Evolutionary conservation across 2,113 vertebrate species (phyloP), one percentile per base, ranked within the genome.

Genomic region (Dipodomys spectabilis): DNA sequence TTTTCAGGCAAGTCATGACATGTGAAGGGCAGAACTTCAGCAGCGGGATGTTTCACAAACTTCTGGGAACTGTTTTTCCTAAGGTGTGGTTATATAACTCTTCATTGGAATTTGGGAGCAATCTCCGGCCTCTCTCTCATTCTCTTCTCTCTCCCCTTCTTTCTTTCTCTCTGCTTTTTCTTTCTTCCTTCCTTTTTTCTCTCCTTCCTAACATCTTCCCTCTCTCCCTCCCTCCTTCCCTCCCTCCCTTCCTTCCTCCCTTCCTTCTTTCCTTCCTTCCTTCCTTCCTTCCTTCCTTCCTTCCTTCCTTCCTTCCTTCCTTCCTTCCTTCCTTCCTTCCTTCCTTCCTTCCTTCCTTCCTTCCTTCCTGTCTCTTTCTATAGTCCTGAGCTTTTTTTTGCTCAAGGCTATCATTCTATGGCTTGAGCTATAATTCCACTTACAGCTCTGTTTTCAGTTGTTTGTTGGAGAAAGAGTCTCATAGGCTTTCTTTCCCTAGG

Each of bases 71-170:
- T 74, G 67, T n/a, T 22, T 13, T 80, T 71, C 75, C 25, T 22
- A 13, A 53, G 67, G 12, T 11, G 64, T 71, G 80, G 84, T 32
- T 86, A 23, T 87, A 83, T 2, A 75, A 30, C 12, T 12, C 32
- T 89, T 65, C 25, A 39, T 65, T 85, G 39, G n/a, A 93, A 82
- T 88, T 73, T 85, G 49, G 32, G 19, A 82, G 57, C 39, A 28
- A 32, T 57, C 16, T 62, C 20, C 6, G 6, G 12, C 53, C 53
- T 57, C 53, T 57, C 13, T 18, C 16, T 57, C 53, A 4, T 18
- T 16, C 15, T 57, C 53, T 57, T 16, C 15, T 13, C 53, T 57
- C 15, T 57, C 53, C 53, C 15, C 15, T 13, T 22, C 27, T 28
- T 28, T 67, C 16, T 8, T 65, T 65, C 23, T 23, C 23, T 65